These are phyloP conservation scores for Dynastes tityus DNA, from an alignment of 2,888 invertebrate species.

Conservation along the genomic window DNA sequence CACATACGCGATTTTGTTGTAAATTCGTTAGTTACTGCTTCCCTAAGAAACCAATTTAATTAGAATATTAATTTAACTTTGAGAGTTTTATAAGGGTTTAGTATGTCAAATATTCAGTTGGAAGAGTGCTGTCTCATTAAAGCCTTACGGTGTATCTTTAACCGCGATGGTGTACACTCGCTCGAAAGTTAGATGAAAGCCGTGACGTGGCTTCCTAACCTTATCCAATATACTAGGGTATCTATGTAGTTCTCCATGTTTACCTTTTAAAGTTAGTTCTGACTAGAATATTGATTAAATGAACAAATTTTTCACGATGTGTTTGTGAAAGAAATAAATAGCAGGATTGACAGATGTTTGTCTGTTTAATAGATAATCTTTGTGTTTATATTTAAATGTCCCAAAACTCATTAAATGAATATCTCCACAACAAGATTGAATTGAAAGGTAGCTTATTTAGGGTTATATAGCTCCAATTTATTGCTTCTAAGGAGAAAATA, in stretches of 20 bases:
- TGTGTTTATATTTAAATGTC: too few relatives aligned
- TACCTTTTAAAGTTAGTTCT: slow-evolving; percentile 18
- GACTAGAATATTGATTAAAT: slow-evolving; percentile 2
- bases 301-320: neutral
- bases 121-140: slow-evolving; percentile 19
- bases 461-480: too few relatives aligned
- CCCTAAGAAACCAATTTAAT: slow-evolving; percentile 20
- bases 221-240: neutral
- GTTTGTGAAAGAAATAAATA: neutral
- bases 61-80: slow-evolving; percentile 30
- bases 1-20: neutral
- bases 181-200: slow-evolving; percentile 21
- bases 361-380: too few relatives aligned
- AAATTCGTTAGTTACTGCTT: neutral
- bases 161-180: neutral
- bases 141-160: slow-evolving; percentile 23
- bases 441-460: too few relatives aligned
- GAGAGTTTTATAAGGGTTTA: slow-evolving; percentile 13
- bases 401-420: too few relatives aligned
- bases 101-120: neutral
- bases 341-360: too few relatives aligned
- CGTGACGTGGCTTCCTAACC: slow-evolving; percentile 16
- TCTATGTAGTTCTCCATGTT: neutral
- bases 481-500: too few relatives aligned
- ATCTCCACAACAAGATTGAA: too few relatives aligned